phyloP scores from a whole-genome alignment of 1,140 invertebrate species.

The Bombus affinis region DNA sequence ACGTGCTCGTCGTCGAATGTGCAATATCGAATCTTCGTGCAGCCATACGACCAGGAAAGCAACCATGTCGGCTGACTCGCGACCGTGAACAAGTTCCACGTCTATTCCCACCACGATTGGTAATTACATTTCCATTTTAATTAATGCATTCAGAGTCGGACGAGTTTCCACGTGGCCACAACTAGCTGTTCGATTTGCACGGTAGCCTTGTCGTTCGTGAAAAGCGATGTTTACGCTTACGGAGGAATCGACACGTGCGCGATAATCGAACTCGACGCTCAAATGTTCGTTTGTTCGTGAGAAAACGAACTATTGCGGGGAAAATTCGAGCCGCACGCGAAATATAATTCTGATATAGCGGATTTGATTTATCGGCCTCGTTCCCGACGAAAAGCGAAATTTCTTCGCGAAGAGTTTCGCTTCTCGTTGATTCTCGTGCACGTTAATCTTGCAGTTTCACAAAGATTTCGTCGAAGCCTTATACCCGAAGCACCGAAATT shows the following conservation, averaged over 20 bases:
- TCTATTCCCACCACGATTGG: conserved; percentile 15
- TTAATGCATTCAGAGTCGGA: conserved; percentile 18
- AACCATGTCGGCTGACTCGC: not conserved
- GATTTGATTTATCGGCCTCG: conserved; percentile 5
- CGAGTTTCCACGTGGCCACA: conserved; percentile 24
- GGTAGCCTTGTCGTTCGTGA: not conserved
- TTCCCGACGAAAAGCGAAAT: not conserved
- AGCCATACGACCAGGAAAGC: not conserved
- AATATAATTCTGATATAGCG: not conserved
- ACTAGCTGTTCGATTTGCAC: conserved; percentile 16
- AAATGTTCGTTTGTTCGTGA: not conserved
- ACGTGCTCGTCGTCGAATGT: not conserved
- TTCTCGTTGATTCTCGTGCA: too few species aligned
- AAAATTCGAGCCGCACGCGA: too few species aligned
- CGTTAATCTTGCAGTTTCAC: too few species aligned
- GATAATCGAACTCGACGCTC: not conserved
- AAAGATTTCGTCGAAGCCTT: too few species aligned
- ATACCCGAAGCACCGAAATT: too few species aligned
- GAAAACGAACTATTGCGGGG: not conserved
- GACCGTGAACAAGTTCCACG: conserved; percentile 24
- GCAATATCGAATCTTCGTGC: not conserved
- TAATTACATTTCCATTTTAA: conserved; percentile 46
- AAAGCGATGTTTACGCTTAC: not conserved
- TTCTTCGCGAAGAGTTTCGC: not conserved
- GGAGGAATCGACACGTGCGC: not conserved